phyloP scores from a whole-genome alignment of 2,797 vertebrate species.

The Agapornis canus region DNA sequence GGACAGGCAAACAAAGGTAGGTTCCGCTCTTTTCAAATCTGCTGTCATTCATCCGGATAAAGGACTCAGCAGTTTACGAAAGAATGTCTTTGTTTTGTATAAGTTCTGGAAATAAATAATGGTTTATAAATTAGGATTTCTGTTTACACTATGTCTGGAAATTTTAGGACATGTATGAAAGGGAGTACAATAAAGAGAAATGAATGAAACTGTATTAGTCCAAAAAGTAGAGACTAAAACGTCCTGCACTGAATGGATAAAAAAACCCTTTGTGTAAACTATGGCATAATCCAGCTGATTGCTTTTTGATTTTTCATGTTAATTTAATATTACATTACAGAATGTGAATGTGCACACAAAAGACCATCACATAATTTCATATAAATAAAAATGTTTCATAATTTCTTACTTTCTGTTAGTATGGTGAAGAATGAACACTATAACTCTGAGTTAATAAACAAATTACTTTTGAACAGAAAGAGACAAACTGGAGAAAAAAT shows the following conservation, averaged over 20 bases:
- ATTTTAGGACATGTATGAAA: not conserved
- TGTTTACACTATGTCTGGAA: not conserved
- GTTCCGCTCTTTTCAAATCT: constrained; percentile 17
- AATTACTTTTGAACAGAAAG: not conserved
- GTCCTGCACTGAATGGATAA: not conserved
- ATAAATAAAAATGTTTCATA: not conserved
- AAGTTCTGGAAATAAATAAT: constrained; percentile 7
- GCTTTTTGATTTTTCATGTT: not conserved
- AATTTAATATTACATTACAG: not conserved
- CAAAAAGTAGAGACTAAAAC: not conserved
- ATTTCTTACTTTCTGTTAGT: not conserved
- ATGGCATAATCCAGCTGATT: not conserved
- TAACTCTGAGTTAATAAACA: not conserved
- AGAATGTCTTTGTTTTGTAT: constrained; percentile 5
- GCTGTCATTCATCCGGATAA: not conserved
- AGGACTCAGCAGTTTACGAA: not conserved
- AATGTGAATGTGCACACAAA: not conserved
- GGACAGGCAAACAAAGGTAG: constrained; percentile 39
- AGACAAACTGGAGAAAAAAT: not conserved
- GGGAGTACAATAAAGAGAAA: not conserved
- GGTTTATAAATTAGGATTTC: not conserved
- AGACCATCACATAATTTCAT: not conserved
- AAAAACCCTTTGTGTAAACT: not conserved
- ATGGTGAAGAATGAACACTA: accelerated
- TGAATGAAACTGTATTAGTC: not conserved